Percentiles rank a stretch among this genome's conserved stretches.
These are phyloP conservation scores for Cheilosia pagana DNA, from an alignment of 2,888 invertebrate genomes.

Conservation along the genomic window DNA sequence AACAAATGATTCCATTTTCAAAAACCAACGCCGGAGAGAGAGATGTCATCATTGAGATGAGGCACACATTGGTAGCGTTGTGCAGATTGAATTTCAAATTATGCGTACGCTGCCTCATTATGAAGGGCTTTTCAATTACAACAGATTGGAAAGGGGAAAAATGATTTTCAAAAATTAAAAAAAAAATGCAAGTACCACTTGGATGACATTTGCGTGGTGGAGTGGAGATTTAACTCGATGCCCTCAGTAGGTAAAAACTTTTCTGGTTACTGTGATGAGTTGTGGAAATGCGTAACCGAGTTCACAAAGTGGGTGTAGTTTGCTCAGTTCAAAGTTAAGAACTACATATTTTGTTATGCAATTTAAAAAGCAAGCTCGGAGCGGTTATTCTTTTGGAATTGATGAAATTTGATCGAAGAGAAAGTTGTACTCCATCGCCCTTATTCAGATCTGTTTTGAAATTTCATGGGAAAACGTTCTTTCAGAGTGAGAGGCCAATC, in stretches of 20 bases:
- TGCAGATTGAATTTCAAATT: conserved; percentile 56
- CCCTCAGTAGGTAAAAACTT: neutral
- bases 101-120: conserved; percentile 37
- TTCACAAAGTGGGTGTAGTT: neutral
- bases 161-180: neutral
- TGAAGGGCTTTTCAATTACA: conserved; percentile 34
- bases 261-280: neutral
- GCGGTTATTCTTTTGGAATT: too few relatives aligned
- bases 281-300: neutral
- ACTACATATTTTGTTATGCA: neutral
- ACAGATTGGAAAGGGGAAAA: conserved; percentile 13
- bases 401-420: too few relatives aligned
- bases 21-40: conserved; percentile 13
- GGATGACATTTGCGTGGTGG: neutral
- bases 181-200: neutral
- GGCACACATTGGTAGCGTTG: conserved; percentile 40
- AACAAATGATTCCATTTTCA: conserved; percentile 56
- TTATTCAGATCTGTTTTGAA: too few relatives aligned
- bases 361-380: too few relatives aligned
- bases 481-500: too few relatives aligned
- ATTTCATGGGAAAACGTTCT: too few relatives aligned
- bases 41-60: conserved; percentile 51
- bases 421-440: too few relatives aligned
- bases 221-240: neutral
- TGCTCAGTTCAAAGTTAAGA: neutral